Base-by-base conservation (phyloP, 2,888 invertebrate genomes). In the Cerceris ruficornis region DNA sequence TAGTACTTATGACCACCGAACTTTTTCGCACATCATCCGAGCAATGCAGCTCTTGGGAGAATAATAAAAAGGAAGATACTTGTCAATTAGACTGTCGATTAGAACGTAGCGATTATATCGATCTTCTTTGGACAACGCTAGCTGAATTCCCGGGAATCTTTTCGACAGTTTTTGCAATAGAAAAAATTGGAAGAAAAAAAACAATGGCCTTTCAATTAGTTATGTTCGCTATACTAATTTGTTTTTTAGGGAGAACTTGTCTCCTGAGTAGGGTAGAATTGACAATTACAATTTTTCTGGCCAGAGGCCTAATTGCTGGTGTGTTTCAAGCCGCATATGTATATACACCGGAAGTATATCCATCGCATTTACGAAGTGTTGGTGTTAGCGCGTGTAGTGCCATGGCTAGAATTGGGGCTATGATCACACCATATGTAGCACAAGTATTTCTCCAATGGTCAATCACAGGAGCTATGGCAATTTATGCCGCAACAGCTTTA, bases 311-410 rank as follows among this genome's bases (percentile, higher is more conserved):
- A 79, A 98, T 98, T 86, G 98, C 98, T 17, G 98, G 98, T 0
- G 95, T 98, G 1, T 98, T 98, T 91, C 98, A 98, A 94, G 98
- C 98, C 0, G 98, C 98, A 0, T 98, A 98, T 90, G 98, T 98
- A 6, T 98, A 98, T 90, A 98, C 98, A 7, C 98, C 98, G 7
- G 98, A 98, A 95, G 97, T 98, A 5, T 98, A 98, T 91, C 98
- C 98, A 0, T 98, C 98, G 0, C 96, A 97, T 17, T 93, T 98
- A 61, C 93, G 98, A 70, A 96, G 98, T 1, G 95, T 98, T 6
- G 98, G 98, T 0, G 96, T 98, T n/a, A 98, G 98, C 7, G 96
- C 97, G 0, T 98, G 98, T 90, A 98, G 98, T 86, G 96, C 97
- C 0, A 96, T 98, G 93, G 98, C 98, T 0, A 93, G 98, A 57